Percentiles rank a stretch among this genome's conserved stretches.
phyloP scores from a whole-genome alignment of 2,888 invertebrate species.

The Caenorhabditis doughertyi region DNA sequence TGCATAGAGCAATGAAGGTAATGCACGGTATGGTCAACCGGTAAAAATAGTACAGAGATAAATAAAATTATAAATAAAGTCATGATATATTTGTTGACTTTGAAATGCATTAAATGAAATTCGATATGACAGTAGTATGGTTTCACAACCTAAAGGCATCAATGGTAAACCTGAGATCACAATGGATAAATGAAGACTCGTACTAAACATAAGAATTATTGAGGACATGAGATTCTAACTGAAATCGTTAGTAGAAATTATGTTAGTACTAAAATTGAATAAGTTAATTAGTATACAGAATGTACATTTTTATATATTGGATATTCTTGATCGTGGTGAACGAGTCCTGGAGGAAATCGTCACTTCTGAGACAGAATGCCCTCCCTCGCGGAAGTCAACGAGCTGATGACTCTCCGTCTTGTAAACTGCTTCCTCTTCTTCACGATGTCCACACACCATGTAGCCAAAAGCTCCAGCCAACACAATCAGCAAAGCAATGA shows the following conservation, averaged over 20 bases:
- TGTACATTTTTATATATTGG: conserved; percentile 38
- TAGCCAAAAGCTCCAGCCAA: conserved; percentile 75
- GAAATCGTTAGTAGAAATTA: conserved; percentile 33
- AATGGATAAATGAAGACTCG: conserved; percentile 31
- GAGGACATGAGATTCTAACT: conserved; percentile 43
- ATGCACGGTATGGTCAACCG: conserved; percentile 33
- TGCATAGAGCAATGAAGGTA: neutral
- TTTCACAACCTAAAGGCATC: conserved; percentile 45
- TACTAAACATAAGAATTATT: conserved; percentile 35
- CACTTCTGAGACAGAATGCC: conserved; percentile 17
- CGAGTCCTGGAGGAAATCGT: conserved; percentile 46
- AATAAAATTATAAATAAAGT: neutral
- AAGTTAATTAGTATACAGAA: conserved; percentile 20
- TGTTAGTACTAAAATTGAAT: conserved; percentile 45
- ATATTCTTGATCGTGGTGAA: conserved; percentile 57
- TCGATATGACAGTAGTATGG: conserved; percentile 35
- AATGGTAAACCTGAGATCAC: conserved; percentile 54
- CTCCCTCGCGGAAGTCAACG: conserved; percentile 56
- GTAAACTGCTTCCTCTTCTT: conserved; percentile 33
- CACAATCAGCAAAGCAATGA: conserved; percentile 74
- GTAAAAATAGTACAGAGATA: neutral
- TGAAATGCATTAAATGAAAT: neutral
- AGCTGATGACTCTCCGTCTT: conserved; percentile 55
- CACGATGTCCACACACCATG: conserved; percentile 58
- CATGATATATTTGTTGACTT: neutral